phyloP scores from a whole-genome alignment of 2,113 vertebrate genomes.

The Mormyrus lacerda region DNA sequence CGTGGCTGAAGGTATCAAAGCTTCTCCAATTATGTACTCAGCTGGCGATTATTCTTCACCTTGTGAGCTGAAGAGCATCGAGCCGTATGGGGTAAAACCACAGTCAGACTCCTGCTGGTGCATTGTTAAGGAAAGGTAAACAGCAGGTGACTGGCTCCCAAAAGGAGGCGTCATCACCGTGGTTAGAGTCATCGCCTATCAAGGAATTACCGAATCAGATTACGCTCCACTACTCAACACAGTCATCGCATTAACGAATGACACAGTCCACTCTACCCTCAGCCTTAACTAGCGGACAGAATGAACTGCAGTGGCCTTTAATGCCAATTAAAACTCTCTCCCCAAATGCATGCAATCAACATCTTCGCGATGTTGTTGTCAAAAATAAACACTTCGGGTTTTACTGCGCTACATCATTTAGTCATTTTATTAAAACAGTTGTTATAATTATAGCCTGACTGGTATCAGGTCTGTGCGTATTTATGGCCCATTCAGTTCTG shows the following conservation, averaged over 20 bases:
- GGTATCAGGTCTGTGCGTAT: slow-evolving; percentile 83
- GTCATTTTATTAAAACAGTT: slow-evolving; percentile 98
- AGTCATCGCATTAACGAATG: not conserved
- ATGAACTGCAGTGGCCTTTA: not conserved
- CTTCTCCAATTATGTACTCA: not conserved
- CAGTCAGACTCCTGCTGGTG: not conserved
- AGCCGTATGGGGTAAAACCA: not conserved
- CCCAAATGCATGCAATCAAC: slow-evolving; percentile 56
- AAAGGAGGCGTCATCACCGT: not conserved
- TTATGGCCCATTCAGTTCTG: slow-evolving; percentile 86
- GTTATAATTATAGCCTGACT: slow-evolving; percentile 99
- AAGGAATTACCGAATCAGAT: not conserved
- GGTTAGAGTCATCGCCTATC: not conserved
- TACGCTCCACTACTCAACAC: not conserved
- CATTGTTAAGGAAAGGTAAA: not conserved
- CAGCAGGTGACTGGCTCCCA: not conserved
- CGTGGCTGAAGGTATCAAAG: not conserved
- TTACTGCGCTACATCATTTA: slow-evolving; percentile 65
- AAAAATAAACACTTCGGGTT: slow-evolving; percentile 85
- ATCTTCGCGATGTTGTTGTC: slow-evolving; percentile 74
- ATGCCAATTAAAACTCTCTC: not conserved
- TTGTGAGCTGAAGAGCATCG: not conserved
- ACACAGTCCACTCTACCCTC: not conserved
- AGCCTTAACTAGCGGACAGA: not conserved
- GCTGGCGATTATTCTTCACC: not conserved